Evolutionary conservation across 2,113 vertebrate species (phyloP).

Genomic region (Rhizomys pruinosus): DNA sequence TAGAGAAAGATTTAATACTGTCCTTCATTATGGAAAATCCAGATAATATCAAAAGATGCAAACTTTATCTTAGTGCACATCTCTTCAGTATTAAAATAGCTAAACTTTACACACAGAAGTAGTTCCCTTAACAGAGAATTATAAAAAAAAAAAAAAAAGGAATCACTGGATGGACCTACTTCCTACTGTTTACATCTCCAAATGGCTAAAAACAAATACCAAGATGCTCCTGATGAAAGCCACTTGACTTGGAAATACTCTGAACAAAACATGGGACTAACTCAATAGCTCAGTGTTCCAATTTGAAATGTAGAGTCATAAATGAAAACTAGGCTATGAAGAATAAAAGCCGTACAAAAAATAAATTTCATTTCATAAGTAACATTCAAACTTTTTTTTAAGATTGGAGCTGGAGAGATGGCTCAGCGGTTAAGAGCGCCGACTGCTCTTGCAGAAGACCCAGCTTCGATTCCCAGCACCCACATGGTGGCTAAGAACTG

Average conservation of each 20-base stretch:
- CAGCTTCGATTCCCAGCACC: no score
- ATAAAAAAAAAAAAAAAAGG: neutral
- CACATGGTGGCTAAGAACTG: no score
- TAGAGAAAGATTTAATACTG: neutral
- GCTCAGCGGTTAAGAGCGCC: no score
- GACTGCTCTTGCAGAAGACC: no score
- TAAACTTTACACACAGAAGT: constrained; percentile 8
- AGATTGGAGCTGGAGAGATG: no score
- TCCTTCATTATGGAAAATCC: constrained; percentile 53
- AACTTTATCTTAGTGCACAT: constrained; percentile 3
- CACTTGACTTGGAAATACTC: constrained; percentile 49
- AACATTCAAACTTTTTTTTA: constrained; percentile 35
- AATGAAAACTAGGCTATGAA: constrained; percentile 42
- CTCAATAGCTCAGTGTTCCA: neutral
- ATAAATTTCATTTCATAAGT: constrained; percentile 58
- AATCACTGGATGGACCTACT: neutral
- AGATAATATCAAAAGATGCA: constrained; percentile 42
- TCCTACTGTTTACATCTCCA: constrained; percentile 43
- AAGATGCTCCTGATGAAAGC: constrained; percentile 40
- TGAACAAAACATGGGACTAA: constrained; percentile 35
- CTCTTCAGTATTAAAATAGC: constrained; percentile 36
- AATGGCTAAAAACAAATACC: constrained; percentile 48
- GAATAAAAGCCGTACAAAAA: neutral
- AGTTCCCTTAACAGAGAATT: constrained; percentile 41
- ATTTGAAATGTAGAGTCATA: constrained; percentile 8